These are phyloP conservation scores for Helicoverpa assulta DNA, from an alignment of 2,888 invertebrate genomes.

Conservation along the genomic window DNA sequence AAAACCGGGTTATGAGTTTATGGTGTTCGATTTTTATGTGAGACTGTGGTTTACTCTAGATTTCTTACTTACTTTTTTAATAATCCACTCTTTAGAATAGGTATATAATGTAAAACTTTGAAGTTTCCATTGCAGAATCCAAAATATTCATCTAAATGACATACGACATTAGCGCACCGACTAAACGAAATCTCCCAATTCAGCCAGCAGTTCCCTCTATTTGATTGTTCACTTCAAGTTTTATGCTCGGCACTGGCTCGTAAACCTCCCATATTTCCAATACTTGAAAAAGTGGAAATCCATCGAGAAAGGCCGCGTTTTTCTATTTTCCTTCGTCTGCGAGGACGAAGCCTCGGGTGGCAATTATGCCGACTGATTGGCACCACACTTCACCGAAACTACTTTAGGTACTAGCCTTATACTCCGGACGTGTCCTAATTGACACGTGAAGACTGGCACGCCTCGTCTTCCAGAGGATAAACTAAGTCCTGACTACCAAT, in stretches of 20 bases:
- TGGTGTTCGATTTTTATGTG: constrained; percentile 19
- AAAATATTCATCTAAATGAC: background rate
- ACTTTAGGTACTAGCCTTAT: constrained; percentile 20
- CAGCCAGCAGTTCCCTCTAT: constrained; percentile 13
- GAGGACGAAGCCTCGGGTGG: constrained; percentile 32
- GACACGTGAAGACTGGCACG: constrained; percentile 32
- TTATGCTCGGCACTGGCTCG: constrained; percentile 21
- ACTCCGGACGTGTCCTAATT: constrained; percentile 42
- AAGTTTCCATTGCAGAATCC: too few relatives aligned
- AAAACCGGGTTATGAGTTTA: constrained; percentile 28
- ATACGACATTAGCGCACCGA: background rate
- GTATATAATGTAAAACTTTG: too few relatives aligned
- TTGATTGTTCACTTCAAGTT: constrained; percentile 51
- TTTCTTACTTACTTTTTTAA: background rate
- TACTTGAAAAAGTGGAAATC: constrained; percentile 49
- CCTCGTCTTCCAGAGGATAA: constrained; percentile 39
- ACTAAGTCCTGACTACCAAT: constrained; percentile 48
- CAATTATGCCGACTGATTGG: constrained; percentile 58
- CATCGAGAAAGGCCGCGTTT: constrained; percentile 42
- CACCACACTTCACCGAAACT: constrained; percentile 35
- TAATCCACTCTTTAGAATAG: too few relatives aligned
- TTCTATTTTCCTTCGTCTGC: constrained; percentile 37
- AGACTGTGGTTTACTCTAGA: background rate
- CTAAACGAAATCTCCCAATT: constrained; percentile 26
- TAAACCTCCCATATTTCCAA: constrained; percentile 52